These are phyloP conservation scores for Erynnis tages DNA, from an alignment of 2,888 invertebrate species.

Conservation along the genomic window DNA sequence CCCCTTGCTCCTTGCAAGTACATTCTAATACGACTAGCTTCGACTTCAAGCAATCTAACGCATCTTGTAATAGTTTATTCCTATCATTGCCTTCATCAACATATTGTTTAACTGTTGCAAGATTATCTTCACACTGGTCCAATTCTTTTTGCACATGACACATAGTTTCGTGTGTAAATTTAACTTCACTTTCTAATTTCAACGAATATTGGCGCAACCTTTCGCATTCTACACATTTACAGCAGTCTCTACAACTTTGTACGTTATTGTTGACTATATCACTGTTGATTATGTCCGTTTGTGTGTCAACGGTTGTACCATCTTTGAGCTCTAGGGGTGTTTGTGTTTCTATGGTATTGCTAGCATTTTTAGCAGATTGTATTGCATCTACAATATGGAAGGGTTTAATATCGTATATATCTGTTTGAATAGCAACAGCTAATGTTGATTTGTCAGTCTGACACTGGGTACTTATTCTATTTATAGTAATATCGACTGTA, in stretches of 20 bases:
- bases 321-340: background rate
- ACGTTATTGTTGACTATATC: conserved; percentile 42
- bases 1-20: conserved; percentile 47
- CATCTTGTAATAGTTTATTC: conserved; percentile 46
- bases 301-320: conserved; percentile 33
- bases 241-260: conserved; percentile 38
- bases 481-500: background rate
- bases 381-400: background rate
- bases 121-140: conserved; percentile 53
- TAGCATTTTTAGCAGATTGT: background rate
- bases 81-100: conserved; percentile 50
- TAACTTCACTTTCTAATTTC: conserved; percentile 52
- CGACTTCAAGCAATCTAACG: conserved; percentile 46
- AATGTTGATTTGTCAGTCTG: background rate
- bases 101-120: conserved; percentile 48
- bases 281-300: conserved; percentile 39
- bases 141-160: conserved; percentile 51
- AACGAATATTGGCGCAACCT: conserved; percentile 41
- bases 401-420: conserved; percentile 21
- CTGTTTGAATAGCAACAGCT: conserved; percentile 29
- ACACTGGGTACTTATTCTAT: background rate
- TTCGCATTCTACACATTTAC: conserved; percentile 55
- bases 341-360: background rate
- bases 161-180: conserved; percentile 40
- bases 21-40: conserved; percentile 50